Evolutionary conservation across 1,140 invertebrate genomes (phyloP).

Genomic region (Wiebesia pumilae): DNA sequence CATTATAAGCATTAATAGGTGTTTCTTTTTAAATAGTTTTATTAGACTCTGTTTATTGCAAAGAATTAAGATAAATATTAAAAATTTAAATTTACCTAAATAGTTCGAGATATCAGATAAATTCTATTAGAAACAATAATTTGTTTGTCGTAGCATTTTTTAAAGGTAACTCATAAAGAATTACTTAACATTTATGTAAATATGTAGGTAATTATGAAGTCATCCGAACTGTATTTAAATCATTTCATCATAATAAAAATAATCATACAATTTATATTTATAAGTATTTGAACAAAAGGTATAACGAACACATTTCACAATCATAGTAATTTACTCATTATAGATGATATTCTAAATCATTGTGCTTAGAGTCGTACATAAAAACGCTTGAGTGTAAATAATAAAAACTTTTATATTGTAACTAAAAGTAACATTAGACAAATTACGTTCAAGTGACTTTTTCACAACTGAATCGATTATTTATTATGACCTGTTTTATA

Average conservation of each 20-base stretch:
- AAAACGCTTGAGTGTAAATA: slow-evolving; percentile 24
- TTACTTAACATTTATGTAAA: slow-evolving; percentile 10
- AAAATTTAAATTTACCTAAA: neutral
- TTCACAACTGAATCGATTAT: neutral
- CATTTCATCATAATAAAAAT: neutral
- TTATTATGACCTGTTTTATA: slow-evolving; percentile 10
- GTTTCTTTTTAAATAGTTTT: no score
- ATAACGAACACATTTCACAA: neutral
- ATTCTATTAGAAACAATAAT: neutral
- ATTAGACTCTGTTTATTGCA: no score
- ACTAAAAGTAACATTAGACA: neutral
- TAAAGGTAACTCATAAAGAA: neutral
- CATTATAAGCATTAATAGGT: no score
- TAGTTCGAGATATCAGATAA: neutral
- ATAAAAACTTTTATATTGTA: slow-evolving; percentile 23
- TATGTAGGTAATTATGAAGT: slow-evolving; percentile 12
- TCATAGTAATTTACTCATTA: neutral
- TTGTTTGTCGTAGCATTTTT: neutral
- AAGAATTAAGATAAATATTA: neutral
- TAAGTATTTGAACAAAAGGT: neutral
- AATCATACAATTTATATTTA: neutral
- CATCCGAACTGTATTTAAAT: slow-evolving; percentile 7
- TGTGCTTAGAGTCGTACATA: neutral
- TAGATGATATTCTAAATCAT: neutral
- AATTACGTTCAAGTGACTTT: neutral